Evolutionary conservation across 1,140 invertebrate genomes (phyloP), one percentile per base, ranked within the genome.

Genomic region (Drosophila sulfurigaster): DNA sequence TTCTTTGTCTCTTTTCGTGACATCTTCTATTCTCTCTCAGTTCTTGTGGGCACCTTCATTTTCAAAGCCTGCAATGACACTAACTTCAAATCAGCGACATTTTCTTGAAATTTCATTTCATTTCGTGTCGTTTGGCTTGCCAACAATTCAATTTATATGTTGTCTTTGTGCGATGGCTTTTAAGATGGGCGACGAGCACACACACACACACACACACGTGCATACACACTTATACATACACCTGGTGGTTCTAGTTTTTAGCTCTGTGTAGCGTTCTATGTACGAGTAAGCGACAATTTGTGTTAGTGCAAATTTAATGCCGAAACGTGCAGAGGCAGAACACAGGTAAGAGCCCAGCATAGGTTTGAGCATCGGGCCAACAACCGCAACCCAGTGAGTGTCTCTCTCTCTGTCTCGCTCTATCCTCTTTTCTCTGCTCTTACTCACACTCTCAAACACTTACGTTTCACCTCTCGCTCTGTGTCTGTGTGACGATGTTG

Each of bases 291-390:
- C 82, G 82, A 87, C 83, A 88, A 88, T 88, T 88, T 88, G 83
- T 89, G 85, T 88, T 88, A 78, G 85, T 88, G 83, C 80, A 88
- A 88, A 88, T 88, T 88, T 88, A 88, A 88, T 88, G 83, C 74
- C 79, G 49, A 86, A 86, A 87, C 82, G 70, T 87, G 82, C 75
- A 68, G 8, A 56, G 56, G 52, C 51, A 30, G 52, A 43, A n/a
- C 48, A 60, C 48, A 60, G 70, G 57, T 52, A 45, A 51, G n/a
- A 67, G 58, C 58, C 58, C 72, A 63, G 60, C 72, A 38, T 38
- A 51, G 72, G 66, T 75, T 70, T 75, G 66, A 70, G 54, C 66
- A 75, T 70, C 52, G 58, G 74, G 62, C 74, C 58, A 73, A 49
- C 60, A 79, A 74, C 76, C 73, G 72, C 81, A 82, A 38, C 54